These are phyloP conservation scores for Oreochromis tanganicae DNA, from an alignment of 2,113 vertebrate genomes.

Conservation along the genomic window DNA sequence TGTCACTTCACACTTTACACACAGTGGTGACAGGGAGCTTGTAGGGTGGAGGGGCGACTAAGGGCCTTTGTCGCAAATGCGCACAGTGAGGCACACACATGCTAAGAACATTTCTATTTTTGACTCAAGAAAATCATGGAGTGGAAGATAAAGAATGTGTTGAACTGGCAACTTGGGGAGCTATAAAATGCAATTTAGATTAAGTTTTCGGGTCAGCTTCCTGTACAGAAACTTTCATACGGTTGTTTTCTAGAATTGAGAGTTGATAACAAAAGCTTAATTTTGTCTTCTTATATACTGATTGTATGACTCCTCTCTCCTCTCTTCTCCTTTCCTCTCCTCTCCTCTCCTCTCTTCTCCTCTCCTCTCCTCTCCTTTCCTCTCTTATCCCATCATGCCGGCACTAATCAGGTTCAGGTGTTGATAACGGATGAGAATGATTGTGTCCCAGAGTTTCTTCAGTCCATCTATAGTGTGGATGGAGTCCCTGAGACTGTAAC, in stretches of 20 bases:
- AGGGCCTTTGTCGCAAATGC: slow-evolving; percentile 52
- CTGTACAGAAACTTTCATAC: neutral
- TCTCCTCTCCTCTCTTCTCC: neutral
- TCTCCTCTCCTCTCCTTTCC: neutral
- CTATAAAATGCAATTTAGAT: slow-evolving; percentile 49
- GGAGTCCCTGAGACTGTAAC: slow-evolving; percentile 84
- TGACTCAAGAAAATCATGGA: slow-evolving; percentile 37
- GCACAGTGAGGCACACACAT: slow-evolving; percentile 33
- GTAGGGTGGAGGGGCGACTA: slow-evolving; percentile 35
- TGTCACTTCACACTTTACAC: slow-evolving; percentile 72
- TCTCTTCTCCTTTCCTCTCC: neutral
- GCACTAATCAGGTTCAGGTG: slow-evolving; percentile 78
- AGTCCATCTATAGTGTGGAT: slow-evolving; percentile 84
- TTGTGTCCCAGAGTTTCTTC: slow-evolving; percentile 83
- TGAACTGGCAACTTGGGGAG: slow-evolving; percentile 30
- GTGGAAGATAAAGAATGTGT: slow-evolving; percentile 55
- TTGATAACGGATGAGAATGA: slow-evolving; percentile 85
- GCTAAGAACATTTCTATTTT: slow-evolving; percentile 63
- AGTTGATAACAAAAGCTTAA: slow-evolving; percentile 26
- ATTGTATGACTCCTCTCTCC: neutral
- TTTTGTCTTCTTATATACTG: slow-evolving; percentile 16
- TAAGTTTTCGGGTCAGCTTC: slow-evolving; percentile 36
- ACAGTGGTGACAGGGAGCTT: slow-evolving; percentile 58
- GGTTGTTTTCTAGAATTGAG: slow-evolving; percentile 23
- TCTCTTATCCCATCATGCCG: neutral